Percentiles rank a stretch among this genome's conserved stretches.
These are phyloP conservation scores for Halichoerus grypus DNA, from an alignment of 2,113 vertebrate genomes.

Conservation along the genomic window DNA sequence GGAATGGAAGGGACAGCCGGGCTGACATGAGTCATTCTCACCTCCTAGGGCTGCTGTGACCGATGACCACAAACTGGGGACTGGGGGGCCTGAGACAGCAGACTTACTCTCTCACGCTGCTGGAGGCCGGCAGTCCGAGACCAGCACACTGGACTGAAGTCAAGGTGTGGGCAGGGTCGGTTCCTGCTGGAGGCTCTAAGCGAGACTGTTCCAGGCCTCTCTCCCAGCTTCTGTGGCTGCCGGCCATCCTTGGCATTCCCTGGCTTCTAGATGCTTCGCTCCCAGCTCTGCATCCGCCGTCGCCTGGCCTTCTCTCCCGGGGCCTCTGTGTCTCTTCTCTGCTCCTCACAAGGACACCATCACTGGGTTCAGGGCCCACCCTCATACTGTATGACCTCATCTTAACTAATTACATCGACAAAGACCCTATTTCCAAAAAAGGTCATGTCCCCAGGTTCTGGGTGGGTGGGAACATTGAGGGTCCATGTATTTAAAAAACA, in stretches of 20 bases:
- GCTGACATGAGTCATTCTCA: background rate
- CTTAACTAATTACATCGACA: background rate
- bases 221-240: background rate
- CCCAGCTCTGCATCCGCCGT: background rate
- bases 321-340: background rate
- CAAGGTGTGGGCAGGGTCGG: background rate
- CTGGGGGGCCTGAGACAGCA: background rate
- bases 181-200: background rate
- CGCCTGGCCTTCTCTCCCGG: background rate
- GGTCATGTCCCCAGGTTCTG: background rate
- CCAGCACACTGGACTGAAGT: background rate
- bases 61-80: background rate
- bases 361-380: background rate
- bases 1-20: background rate
- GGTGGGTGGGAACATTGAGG: background rate
- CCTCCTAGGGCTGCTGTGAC: background rate
- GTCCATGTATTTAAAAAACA: background rate
- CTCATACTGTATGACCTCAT: background rate
- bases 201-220: background rate
- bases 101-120: background rate
- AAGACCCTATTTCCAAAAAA: background rate
- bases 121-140: background rate
- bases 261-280: accelerated
- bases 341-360: background rate
- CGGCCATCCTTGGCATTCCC: background rate